Base-by-base conservation (phyloP, 1,140 invertebrate species). In the Stratiolaelaps scimitus region DNA sequence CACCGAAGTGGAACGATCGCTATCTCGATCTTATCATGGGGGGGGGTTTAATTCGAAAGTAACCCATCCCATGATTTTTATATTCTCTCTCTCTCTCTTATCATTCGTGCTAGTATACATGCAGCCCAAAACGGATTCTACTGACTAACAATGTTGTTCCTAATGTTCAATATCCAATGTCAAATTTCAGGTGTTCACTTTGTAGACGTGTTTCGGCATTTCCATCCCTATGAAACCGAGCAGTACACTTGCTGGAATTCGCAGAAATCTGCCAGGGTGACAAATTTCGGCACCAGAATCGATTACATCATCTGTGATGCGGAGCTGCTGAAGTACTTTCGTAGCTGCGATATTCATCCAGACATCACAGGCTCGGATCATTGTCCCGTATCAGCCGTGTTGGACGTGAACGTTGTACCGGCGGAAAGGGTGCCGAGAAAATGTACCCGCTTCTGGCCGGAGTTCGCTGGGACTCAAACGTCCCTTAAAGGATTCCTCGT, bases 321-420 rank as follows among this genome's bases (percentile, higher is more conserved):
- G 40, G 66, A 73, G 19, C 69, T 81, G 2, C 47, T 73, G 1
- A 56, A 65, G 5, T 71, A 72, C 64, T 68, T 81, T 7, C 65
- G 56, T 7, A 72, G 75, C 30, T 77, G 77, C 67, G 65, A 71
- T 17, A 75, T 81, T 40, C 70, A 77, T 66, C 60, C 73, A 20
- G 76, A 82, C n/a, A 71, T 82, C 26, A 69, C 76, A 66, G 81
- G 81, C 1, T 82, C 80, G 44, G 81, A 83, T 71, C 81, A 83
- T 68, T 83, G 81, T 71, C 81, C 81, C 1, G 77, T 82, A 10
- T 71, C 71, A 34, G 73, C 74, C 13, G 69, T 70, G 7, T 74
- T 81, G 15, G 69, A 73, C 19, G 2, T 60, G 15, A 23, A 60
- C 26, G 1, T 60, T 15, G 34, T 70, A 72, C 46, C 47, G 67